Conservation (phyloP, 2,888 invertebrate genomes). For the Neoitamus cyanurus region DNA sequence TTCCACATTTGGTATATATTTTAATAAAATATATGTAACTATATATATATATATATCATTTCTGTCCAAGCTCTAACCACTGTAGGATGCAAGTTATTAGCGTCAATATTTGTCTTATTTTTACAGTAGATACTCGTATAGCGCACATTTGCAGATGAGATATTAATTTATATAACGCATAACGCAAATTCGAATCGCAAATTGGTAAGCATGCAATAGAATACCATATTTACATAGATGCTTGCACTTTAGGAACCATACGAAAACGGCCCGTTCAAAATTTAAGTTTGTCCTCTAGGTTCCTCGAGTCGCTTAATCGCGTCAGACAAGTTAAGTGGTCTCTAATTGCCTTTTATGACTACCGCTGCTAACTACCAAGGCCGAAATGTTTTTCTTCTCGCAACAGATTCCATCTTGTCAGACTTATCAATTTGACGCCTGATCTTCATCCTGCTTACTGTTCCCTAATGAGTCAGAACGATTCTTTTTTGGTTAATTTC, state of each 20-base stretch:
- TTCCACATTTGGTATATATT: background rate
- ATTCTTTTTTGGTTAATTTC: conserved; percentile 35
- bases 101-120: background rate
- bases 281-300: background rate
- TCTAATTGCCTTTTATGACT: conserved; percentile 48
- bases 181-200: too few species aligned
- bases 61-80: background rate
- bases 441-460: conserved; percentile 1
- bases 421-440: conserved; percentile 33
- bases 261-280: background rate
- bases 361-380: background rate
- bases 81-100: background rate
- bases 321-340: conserved; percentile 40
- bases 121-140: too few species aligned
- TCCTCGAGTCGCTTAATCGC: background rate
- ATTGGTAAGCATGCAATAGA: too few species aligned
- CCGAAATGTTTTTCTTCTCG: background rate
- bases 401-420: background rate
- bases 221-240: background rate
- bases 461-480: background rate
- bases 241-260: background rate
- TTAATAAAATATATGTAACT: background rate
- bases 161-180: background rate
- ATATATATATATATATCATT: too few species aligned
- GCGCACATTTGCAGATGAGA: background rate